A percentile compares a stretch with the other conserved stretches of the same genome.
Evolutionary conservation across 2,888 invertebrate species (phyloP).

Genomic region (Dinocampus coccinellae): DNA sequence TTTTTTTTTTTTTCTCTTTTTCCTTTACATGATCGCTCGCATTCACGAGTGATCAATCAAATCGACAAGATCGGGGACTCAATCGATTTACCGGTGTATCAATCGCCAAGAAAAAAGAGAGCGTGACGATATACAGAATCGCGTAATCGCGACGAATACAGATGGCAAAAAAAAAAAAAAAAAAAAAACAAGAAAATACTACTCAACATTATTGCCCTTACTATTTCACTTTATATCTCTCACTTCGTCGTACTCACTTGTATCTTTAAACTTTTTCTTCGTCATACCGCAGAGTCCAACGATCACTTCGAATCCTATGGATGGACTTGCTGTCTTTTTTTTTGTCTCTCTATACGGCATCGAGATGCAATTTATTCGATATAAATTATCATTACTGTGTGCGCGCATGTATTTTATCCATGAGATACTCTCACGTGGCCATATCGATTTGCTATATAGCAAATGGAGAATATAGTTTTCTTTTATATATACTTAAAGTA

Average conservation of each 20-base stretch:
- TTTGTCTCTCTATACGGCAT: not conserved
- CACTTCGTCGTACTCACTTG: not conserved
- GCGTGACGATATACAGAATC: conserved; percentile 41
- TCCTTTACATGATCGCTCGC: not conserved
- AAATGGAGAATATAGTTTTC: not conserved
- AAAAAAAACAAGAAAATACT: not conserved
- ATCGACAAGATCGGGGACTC: conserved; percentile 34
- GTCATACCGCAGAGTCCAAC: no score
- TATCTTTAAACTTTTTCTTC: no score
- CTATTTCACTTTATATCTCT: not conserved
- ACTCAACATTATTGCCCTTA: not conserved
- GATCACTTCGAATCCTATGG: no score
- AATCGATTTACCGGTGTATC: conserved; percentile 20
- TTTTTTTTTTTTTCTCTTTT: not conserved
- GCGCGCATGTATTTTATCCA: conserved; percentile 10
- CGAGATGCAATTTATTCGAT: conserved; percentile 46
- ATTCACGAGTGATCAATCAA: conserved; percentile 24
- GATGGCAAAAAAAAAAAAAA: conserved; percentile 23
- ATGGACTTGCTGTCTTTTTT: no score
- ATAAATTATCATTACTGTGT: conserved; percentile 26
- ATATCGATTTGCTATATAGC: conserved; percentile 22
- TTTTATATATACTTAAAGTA: not conserved
- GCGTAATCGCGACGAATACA: conserved; percentile 38
- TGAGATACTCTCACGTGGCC: conserved; percentile 12
- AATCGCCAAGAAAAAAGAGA: conserved; percentile 17